phyloP scores from a whole-genome alignment of 2,888 invertebrate genomes.

The Prosapia bicincta region DNA sequence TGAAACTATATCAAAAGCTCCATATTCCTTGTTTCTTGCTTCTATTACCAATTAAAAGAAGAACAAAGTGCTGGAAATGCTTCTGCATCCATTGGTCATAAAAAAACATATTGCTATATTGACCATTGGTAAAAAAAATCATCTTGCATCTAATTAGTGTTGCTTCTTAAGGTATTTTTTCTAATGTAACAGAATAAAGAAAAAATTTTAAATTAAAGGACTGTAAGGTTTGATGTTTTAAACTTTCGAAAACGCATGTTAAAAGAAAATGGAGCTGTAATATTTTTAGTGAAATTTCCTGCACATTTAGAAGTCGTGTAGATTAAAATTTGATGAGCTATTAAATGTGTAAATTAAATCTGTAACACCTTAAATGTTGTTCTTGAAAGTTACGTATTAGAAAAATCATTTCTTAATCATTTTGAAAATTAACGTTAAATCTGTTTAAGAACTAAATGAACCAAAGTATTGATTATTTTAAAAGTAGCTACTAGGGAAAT shows the following conservation, averaged over 20 bases:
- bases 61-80: neutral
- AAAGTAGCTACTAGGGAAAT: neutral
- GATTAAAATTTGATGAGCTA: neutral
- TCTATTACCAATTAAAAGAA: neutral
- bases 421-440: neutral
- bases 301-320: neutral
- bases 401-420: neutral
- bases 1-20: neutral
- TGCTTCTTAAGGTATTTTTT: too few relatives aligned
- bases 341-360: too few relatives aligned
- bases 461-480: neutral
- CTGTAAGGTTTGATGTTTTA: neutral
- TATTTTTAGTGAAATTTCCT: neutral
- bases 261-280: neutral
- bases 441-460: neutral
- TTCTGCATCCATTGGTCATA: neutral
- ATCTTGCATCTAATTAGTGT: neutral
- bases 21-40: neutral
- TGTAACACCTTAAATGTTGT: neutral
- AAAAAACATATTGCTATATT: neutral
- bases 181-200: neutral
- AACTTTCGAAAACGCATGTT: neutral
- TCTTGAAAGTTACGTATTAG: neutral
- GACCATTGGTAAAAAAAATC: neutral
- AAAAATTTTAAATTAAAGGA: neutral